Evolutionary conservation across 2,797 vertebrate species (phyloP).

Genomic region (Hipposideros larvatus): DNA sequence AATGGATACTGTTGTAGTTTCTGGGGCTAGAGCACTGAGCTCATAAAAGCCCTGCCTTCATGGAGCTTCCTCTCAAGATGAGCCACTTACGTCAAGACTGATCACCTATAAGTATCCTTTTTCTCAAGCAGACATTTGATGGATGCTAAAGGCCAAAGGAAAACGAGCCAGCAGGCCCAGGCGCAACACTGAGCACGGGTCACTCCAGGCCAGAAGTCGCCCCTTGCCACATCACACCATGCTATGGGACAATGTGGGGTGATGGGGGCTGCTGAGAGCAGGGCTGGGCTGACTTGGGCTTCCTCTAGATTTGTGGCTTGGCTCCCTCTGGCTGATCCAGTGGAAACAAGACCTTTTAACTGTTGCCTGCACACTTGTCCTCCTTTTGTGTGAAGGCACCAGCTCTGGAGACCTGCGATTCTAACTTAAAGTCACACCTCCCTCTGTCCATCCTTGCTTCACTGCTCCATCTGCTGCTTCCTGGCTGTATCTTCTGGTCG

Average conservation of each 20-base stretch:
- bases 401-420: not conserved
- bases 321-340: not conserved
- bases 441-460: not conserved
- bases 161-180: slow-evolving; percentile 55
- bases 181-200: slow-evolving; percentile 36
- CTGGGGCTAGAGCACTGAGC: not conserved
- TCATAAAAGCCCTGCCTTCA: not conserved
- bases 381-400: not conserved
- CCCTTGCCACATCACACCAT: not conserved
- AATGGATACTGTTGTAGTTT: not conserved
- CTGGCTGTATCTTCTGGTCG: not conserved
- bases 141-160: slow-evolving; percentile 48
- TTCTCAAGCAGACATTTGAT: not conserved
- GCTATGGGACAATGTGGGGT: not conserved
- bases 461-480: not conserved
- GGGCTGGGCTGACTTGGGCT: not conserved
- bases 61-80: not conserved
- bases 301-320: not conserved
- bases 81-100: not conserved
- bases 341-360: not conserved
- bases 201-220: slow-evolving; percentile 65
- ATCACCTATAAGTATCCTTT: not conserved
- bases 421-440: not conserved
- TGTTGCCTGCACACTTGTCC: not conserved
- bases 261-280: not conserved